Base-by-base conservation (phyloP, 2,888 invertebrate genomes). In the Nomada ferruginata region DNA sequence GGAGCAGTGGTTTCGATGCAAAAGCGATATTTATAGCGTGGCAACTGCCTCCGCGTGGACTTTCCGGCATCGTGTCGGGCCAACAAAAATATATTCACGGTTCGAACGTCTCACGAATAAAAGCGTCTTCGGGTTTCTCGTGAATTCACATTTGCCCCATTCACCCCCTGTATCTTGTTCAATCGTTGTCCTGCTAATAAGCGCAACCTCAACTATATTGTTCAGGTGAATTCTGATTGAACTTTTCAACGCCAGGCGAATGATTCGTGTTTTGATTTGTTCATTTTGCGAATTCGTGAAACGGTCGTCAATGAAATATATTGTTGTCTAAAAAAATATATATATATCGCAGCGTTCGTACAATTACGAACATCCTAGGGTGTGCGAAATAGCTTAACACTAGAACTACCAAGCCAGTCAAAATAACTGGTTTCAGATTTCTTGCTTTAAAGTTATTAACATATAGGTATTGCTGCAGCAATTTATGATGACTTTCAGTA, bases 11-110 rank as follows among this genome's bases (percentile, higher is more conserved):
- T 91, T 91, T 90, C 90, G 91, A 92, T 92, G 92, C 92, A 92
- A 92, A 91, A 91, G 89, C 81, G 90, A 91, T 92, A 92, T 92
- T 92, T 90, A 92, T 92, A 92, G 92, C 90, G 83, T 85, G 83
- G 89, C 87, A 86, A 88, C 87, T 85, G 88, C 87, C 84, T 88
- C 89, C 87, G 81, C 89, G 87, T 87, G 90, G 89, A 91, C 90
- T 92, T 91, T 91, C 90, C 91, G 90, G 87, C 91, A 90, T 89
- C 88, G 87, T 72, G 87, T 78, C 89, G 87, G 88, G 88, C 91
- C 90, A 91, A 91, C 91, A 87, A 90, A 92, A 92, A 92, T 91
- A 91, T 91, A 87, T 89, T 90, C 89, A 85, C 90, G 90, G 89
- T 87, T 87, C 83, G 86, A 73, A 86, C 77, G 74, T 85, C 76